Base-by-base conservation (phyloP, 2,888 invertebrate genomes). In the Tromatobia lineatoria region DNA sequence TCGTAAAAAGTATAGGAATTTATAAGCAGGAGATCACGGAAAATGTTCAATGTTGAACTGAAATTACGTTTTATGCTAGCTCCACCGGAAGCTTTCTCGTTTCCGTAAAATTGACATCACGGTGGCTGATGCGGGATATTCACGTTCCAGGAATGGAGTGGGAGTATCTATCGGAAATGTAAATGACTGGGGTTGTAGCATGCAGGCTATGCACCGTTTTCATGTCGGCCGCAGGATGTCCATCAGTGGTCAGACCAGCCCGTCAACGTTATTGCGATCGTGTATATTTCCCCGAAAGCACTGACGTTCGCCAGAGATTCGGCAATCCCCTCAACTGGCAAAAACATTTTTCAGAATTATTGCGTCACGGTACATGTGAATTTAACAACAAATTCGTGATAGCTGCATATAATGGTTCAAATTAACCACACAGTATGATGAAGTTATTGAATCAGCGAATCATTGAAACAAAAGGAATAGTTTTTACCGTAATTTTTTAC, bases 101-200 rank as follows among this genome's bases (percentile, higher is more conserved):
- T 71, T 71, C 42, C 42, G 42, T 42, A 52, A 80, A 80, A 81
- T 81, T 76, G 76, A 71, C 71, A 70, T 52, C 29, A 47, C 50
- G 52, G 61, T 18, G 57, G 13, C 23, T 47, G 52, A 69, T 54
- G 52, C 29, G 66, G 15, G 25, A 64, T 20, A 80, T 54, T 15
- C 57, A 80, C 66, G 57, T 73, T 34, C 13, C 42, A 69, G 10
- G 42, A 52, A 4, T 11, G 29, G 34, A 13, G 42, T 15, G 42
- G 34, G 50, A 20, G 18, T 29, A 42, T 18, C 57, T 42, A 45
- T 25, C 25, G 59, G 42, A 47, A 61, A 47, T 73, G 8, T 13
- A 47, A 20, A 59, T 73, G 59, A 47, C 59, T 25, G 45, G 25
- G 18, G 18, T 47, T 20, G 45, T 0, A 15, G 42, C 25, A 29